Percentiles rank a stretch among this genome's conserved stretches.
Evolutionary conservation across 2,888 invertebrate species (phyloP).

Genomic region (Perizoma flavofasciatum): DNA sequence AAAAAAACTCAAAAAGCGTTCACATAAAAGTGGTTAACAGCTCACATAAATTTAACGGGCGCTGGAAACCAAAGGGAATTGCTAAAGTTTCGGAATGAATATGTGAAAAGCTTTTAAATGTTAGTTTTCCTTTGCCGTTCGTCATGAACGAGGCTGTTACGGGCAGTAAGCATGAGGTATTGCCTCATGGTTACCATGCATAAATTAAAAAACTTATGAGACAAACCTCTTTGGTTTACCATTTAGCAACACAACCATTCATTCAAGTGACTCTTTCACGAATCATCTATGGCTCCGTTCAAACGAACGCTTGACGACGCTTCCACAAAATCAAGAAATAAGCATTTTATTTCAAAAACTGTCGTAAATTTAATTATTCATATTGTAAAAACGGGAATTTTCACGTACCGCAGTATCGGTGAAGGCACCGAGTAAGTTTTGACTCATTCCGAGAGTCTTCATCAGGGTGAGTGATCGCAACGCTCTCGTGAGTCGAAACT

Average conservation of each 20-base stretch:
- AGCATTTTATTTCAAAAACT: no score
- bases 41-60: constrained; percentile 58
- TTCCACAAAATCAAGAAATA: no score
- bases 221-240: not conserved
- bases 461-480: no score
- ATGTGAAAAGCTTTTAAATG: constrained; percentile 63
- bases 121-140: constrained; percentile 39
- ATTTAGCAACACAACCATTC: not conserved
- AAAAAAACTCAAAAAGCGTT: constrained; percentile 35
- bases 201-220: not conserved
- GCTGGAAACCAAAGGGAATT: constrained; percentile 65
- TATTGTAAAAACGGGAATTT: no score
- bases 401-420: no score
- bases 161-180: constrained; percentile 19
- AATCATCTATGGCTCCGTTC: no score
- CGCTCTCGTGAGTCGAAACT: no score
- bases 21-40: constrained; percentile 46
- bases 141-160: constrained; percentile 44
- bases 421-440: no score
- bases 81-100: constrained; percentile 70
- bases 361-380: no score
- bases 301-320: no score
- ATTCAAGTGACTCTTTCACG: no score
- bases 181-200: constrained; percentile 8
- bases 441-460: no score